Evolutionary conservation across 2,888 invertebrate species (phyloP), one percentile per base, ranked within the genome.

Genomic region (Carpatolechia fugitivella): DNA sequence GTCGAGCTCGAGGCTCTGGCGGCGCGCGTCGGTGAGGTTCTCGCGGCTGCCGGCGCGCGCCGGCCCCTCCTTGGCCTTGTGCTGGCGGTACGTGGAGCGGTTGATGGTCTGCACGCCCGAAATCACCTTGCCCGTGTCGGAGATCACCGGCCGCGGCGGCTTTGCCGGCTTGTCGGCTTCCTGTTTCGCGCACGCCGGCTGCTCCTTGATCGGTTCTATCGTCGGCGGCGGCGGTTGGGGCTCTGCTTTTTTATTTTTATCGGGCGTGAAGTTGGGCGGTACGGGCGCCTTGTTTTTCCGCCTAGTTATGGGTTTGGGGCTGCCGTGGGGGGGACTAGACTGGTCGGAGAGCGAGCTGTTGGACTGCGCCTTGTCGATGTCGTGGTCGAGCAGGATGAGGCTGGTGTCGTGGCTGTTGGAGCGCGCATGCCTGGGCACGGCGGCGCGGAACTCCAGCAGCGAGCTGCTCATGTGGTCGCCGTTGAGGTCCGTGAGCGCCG

Each of bases 251-350:
- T 51, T 82, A 54, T 69, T 82, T 60, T 90, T 91, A 59, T 91
- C 91, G 0, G 91, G 91, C 1, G 91, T 90, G 59, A 91, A 91
- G 62, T 91, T 91, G 3, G 93, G 93, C 2, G 95, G 95, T 0
- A 95, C 95, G 31, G 91, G 84, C 4, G 94, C 94, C 73, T 96
- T 96, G 67, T 94, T 94, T 81, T 95, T 95, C 68, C 95, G 92
- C 56, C 96, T 89, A 62, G 92, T 82, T 49, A 93, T 92, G 7
- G 94, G 94, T 65, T 94, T 94, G 14, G 95, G 96, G 80, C 96
- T 96, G 35, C 94, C 93, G 65, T 93, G 92, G 3, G 94, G 93
- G 59, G 94, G 94, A 81, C 94, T 94, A 68, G 91, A 93, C 65
- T 91, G 91, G 72, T 94, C 93, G 13, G 93, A 93, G 3, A 94